phyloP scores from a whole-genome alignment of 2,888 invertebrate genomes.

The Scaptomyza caliginosa region DNA sequence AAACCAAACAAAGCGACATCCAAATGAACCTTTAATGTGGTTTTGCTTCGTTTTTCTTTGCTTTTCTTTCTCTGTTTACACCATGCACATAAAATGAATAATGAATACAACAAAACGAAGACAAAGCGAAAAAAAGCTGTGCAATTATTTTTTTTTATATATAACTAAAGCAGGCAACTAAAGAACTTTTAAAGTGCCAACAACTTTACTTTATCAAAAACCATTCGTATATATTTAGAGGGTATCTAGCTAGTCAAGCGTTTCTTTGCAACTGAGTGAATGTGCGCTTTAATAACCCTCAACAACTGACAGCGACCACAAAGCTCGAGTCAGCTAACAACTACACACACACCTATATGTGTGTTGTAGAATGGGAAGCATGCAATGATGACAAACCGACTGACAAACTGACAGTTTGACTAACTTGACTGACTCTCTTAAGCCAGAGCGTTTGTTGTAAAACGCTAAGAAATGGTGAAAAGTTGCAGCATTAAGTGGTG shows the following conservation, averaged over 20 bases:
- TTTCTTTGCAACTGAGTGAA: conserved; percentile 54
- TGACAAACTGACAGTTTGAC: neutral
- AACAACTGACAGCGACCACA: conserved; percentile 55
- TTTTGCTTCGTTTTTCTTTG: conserved; percentile 43
- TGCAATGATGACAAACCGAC: conserved; percentile 33
- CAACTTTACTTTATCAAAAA: neutral
- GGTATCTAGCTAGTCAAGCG: conserved; percentile 22
- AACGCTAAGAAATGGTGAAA: conserved; percentile 70
- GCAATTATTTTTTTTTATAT: neutral
- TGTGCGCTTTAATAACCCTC: conserved; percentile 64
- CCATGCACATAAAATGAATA: neutral
- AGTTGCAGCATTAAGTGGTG: conserved; percentile 66
- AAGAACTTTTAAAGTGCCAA: too few relatives aligned
- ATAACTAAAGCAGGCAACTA: neutral
- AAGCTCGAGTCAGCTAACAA: conserved; percentile 41
- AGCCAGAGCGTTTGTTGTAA: conserved; percentile 36
- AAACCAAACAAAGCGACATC: conserved; percentile 73
- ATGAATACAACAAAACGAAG: neutral
- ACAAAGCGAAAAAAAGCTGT: neutral
- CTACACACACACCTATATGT: conserved; percentile 17
- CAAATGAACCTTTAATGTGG: conserved; percentile 78
- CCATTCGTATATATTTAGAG: neutral
- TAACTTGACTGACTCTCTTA: neutral
- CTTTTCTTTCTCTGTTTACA: conserved; percentile 23
- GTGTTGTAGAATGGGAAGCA: conserved; percentile 65